Conservation (phyloP, 2,888 invertebrate species). For the Pyrrhia umbra region DNA sequence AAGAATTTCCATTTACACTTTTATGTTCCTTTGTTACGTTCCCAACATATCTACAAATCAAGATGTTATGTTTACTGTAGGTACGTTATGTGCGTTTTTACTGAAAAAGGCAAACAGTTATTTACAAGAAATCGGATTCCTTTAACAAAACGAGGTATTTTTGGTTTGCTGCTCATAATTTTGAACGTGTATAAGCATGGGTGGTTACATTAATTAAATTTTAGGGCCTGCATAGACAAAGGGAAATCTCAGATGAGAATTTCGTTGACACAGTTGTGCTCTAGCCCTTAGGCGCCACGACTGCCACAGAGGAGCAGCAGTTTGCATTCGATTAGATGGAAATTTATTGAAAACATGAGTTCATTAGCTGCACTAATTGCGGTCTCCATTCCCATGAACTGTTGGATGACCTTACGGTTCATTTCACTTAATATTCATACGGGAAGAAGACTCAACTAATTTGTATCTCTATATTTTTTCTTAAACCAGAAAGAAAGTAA, state of each 20-base stretch:
- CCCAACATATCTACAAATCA: conserved; percentile 69
- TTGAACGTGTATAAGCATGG: conserved; percentile 11
- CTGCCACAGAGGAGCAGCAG: conserved; percentile 25
- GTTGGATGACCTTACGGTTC: conserved; percentile 37
- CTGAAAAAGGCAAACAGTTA: conserved; percentile 63
- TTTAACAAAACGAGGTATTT: conserved; percentile 46
- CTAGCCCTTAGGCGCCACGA: conserved; percentile 40
- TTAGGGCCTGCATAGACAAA: conserved; percentile 25
- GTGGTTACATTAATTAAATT: conserved; percentile 28
- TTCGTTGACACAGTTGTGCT: conserved; percentile 14
- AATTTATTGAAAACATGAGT: conserved; percentile 58
- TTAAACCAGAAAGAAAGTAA: conserved; percentile 56
- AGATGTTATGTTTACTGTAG: conserved; percentile 64
- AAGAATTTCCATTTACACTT: conserved; percentile 72
- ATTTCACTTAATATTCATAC: conserved; percentile 44
- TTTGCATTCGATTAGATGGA: conserved; percentile 55
- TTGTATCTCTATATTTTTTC: conserved; percentile 35
- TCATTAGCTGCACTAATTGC: conserved; percentile 60
- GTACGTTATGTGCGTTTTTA: conserved; percentile 56
- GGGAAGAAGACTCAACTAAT: conserved; percentile 33
- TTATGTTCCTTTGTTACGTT: conserved; percentile 69
- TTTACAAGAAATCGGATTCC: conserved; percentile 57
- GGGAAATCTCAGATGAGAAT: conserved; percentile 9
- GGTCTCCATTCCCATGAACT: conserved; percentile 51
- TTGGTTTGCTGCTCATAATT: conserved; percentile 50